Conservation (phyloP, 2,113 vertebrate species). For the Pterocles gutturalis region DNA sequence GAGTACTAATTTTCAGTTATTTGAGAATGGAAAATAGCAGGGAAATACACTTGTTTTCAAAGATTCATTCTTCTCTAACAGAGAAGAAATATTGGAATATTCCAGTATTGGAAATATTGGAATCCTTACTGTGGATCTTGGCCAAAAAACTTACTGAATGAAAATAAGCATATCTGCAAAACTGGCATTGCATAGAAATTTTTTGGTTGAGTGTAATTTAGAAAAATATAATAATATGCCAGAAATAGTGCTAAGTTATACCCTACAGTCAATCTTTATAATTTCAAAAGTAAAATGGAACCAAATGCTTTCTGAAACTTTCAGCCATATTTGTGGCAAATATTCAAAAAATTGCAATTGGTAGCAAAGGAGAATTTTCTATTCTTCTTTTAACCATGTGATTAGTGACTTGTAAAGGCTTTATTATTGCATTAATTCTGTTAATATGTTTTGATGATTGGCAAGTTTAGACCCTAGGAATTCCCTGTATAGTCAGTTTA, state of each 20-base stretch:
- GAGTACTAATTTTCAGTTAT: neutral
- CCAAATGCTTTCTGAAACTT: neutral
- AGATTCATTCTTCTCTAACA: neutral
- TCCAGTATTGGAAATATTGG: neutral
- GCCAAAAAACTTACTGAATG: neutral
- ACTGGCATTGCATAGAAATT: neutral
- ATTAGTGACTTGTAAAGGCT: neutral
- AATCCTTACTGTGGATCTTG: neutral
- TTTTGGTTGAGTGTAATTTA: neutral
- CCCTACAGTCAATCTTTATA: neutral
- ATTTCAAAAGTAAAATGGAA: neutral
- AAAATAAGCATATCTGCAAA: neutral
- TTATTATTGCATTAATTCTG: neutral
- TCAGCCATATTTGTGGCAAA: neutral
- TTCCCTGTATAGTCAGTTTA: neutral
- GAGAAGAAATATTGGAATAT: neutral
- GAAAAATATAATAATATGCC: neutral
- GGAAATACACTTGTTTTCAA: neutral
- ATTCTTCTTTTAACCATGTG: neutral
- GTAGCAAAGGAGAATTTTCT: neutral
- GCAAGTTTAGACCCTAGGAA: neutral
- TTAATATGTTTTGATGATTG: neutral
- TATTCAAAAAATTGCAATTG: neutral
- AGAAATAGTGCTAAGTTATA: neutral
- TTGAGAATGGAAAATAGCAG: neutral